A percentile compares a stretch with the other conserved stretches of the same genome.
These are phyloP conservation scores for Ammodytes dubius DNA, from an alignment of 2,113 vertebrate genomes.

Conservation along the genomic window DNA sequence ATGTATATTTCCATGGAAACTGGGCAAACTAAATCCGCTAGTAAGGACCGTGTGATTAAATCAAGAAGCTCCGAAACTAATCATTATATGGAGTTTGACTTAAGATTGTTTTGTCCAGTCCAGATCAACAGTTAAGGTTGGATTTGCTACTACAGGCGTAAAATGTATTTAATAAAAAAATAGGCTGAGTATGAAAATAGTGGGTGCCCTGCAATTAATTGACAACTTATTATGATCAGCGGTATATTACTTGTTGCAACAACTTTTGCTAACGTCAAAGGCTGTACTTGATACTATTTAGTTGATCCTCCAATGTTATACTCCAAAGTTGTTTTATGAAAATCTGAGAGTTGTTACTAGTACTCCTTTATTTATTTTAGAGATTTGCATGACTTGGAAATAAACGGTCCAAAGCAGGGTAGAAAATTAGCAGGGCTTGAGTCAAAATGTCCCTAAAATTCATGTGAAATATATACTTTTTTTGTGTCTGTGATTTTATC, in stretches of 20 bases:
- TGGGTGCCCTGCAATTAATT: background rate
- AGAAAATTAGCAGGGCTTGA: no score
- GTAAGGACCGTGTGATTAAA: background rate
- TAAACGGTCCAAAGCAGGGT: no score
- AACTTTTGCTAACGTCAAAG: background rate
- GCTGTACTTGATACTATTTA: background rate
- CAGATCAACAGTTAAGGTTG: background rate
- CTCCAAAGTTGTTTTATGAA: background rate
- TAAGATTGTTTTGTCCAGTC: background rate
- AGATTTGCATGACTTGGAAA: background rate
- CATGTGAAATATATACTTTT: no score
- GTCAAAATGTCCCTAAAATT: no score
- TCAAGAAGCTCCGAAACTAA: background rate
- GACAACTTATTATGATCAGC: background rate
- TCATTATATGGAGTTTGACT: background rate
- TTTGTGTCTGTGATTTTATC: no score
- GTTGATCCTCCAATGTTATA: background rate
- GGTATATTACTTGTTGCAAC: background rate
- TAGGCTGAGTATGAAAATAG: no score
- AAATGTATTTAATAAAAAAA: background rate
- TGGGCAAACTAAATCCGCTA: background rate
- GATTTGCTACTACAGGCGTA: background rate
- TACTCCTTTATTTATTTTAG: background rate
- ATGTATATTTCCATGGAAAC: background rate
- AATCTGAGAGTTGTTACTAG: background rate